Evolutionary conservation across 2,888 invertebrate species (phyloP), one percentile per base, ranked within the genome.

Genomic region (Neoitamus cyanurus): DNA sequence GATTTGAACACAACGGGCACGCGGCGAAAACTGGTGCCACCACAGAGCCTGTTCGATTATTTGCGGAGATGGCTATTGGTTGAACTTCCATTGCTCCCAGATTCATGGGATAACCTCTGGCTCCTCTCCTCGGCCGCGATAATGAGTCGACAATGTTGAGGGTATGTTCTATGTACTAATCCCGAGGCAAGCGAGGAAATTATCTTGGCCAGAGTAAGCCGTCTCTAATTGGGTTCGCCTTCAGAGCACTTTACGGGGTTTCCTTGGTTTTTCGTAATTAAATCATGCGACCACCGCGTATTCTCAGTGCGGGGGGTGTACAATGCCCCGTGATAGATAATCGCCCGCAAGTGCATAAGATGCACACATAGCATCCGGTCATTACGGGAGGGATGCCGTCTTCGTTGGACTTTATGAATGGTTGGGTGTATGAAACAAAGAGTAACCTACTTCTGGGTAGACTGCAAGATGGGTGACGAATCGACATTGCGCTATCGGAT

Each of bases 201-300:
- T 75, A 75, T 75, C 75, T 75, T 2, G 11, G 75, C 42, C 42
- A 73, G 36, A 75, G 34, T 31, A 37, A 37, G 75, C 20, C 75
- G 37, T 9, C 25, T 75, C 75, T 58, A 75, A 75, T 75, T 75
- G 75, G 42, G 75, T 75, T 75, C 42, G 75, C 75, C 75, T 75
- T 75, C 75, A 75, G 31, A 42, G 15, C 75, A 30, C 20, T 75
- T 70, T 75, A 30, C 42, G 42, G 37, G 20, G 20, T 75, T 75
- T 9, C 20, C 20, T 46, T 37, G 42, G 11, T 75, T 75, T 75
- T 75, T 75, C 42, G 28, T 75, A 75, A 75, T 75, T 75, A 75
- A 75, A 75, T 75, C 75, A 75, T 42, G 58, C 58, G 5, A 1
- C 9, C 7, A 1, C 15, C 75, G 42, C 37, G 42, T 28, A 28